Base-by-base conservation (phyloP, 2,888 invertebrate species). In the Caradrina kadenii region DNA sequence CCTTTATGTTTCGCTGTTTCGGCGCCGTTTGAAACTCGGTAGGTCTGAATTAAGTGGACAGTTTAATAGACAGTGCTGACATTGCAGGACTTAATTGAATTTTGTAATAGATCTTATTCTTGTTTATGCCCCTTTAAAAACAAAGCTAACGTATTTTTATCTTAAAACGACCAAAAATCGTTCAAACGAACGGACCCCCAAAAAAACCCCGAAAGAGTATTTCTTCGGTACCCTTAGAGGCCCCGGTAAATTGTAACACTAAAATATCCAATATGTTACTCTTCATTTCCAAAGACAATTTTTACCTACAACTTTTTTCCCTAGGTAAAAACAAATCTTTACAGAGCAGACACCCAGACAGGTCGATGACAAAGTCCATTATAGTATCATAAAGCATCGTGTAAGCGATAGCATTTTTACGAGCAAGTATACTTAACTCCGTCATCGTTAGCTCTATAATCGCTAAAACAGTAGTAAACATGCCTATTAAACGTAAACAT, bases 281-380 rank as follows among this genome's bases (percentile, higher is more conserved):
- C 39, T 39, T 39, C 39, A 39, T 13, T n/a, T 21, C 13, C 22
- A 13, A 2, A 0, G 13, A 39, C 19, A 7, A n/a, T 26, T 26
- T 50, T 22, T 22, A 48, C 48, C 21, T 31, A 19, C 11, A 1
- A 6, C 5, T 10, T 21, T 45, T 53, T 45, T 31, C 1, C 6
- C 21, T 11, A 54, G 17, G 19, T 42, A 17, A 26, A 45, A 59
- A 63, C 58, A 71, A 45, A 56, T 45, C 22, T 60, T 39, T 21
- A 21, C 15, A 50, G n/a, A 39, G 17, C 0, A 26, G 63, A 45
- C 22, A 60, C 11, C 67, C 64, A 80, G 81, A 80, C 75, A 62
- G 68, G 64, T 80, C 75, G 83, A 85, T 79, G 85, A 83, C 78
- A 76, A 79, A 63, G 50, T 55, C 85, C 70, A 83, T 84, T 85